Evolutionary conservation across 2,797 vertebrate species (phyloP).

Genomic region (Menidia menidia): DNA sequence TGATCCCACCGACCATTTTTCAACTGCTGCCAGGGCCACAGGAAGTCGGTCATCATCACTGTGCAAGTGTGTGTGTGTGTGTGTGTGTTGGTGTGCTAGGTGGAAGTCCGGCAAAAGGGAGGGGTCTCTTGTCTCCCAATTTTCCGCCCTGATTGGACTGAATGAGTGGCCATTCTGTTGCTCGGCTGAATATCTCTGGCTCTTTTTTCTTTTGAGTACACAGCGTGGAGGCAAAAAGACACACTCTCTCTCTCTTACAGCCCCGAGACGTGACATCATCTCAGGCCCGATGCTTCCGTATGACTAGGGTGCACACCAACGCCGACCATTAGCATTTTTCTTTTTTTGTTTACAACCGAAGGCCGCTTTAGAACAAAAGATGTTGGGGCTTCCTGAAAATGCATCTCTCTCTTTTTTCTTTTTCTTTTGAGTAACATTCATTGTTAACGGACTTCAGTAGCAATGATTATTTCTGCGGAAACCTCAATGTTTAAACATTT

Average conservation of each 20-base stretch:
- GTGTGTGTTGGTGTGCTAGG: slow-evolving; percentile 31
- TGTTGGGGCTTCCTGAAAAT: background rate
- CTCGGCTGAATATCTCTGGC: slow-evolving; percentile 82
- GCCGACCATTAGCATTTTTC: slow-evolving; percentile 8
- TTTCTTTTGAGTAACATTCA: background rate
- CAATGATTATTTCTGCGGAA: background rate
- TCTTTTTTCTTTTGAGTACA: slow-evolving; percentile 41
- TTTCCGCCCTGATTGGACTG: slow-evolving; percentile 99
- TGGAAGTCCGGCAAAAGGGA: slow-evolving; percentile 72
- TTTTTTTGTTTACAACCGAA: background rate
- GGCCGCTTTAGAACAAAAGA: background rate
- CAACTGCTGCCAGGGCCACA: slow-evolving; percentile 82
- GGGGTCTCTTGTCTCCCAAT: slow-evolving; percentile 90
- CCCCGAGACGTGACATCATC: slow-evolving; percentile 69
- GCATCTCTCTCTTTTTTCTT: background rate
- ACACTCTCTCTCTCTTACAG: slow-evolving; percentile 41
- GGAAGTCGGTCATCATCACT: slow-evolving; percentile 75
- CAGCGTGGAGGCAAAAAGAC: slow-evolving; percentile 40
- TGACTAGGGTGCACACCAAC: slow-evolving; percentile 24
- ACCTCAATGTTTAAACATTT: background rate
- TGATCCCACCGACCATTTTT: slow-evolving; percentile 82
- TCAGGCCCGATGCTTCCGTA: slow-evolving; percentile 46
- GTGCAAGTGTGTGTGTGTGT: slow-evolving; percentile 30
- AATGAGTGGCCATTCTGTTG: slow-evolving; percentile 86
- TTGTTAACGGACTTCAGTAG: background rate